Evolutionary conservation across 2,888 invertebrate genomes (phyloP).

Genomic region (Drosophila rellima): DNA sequence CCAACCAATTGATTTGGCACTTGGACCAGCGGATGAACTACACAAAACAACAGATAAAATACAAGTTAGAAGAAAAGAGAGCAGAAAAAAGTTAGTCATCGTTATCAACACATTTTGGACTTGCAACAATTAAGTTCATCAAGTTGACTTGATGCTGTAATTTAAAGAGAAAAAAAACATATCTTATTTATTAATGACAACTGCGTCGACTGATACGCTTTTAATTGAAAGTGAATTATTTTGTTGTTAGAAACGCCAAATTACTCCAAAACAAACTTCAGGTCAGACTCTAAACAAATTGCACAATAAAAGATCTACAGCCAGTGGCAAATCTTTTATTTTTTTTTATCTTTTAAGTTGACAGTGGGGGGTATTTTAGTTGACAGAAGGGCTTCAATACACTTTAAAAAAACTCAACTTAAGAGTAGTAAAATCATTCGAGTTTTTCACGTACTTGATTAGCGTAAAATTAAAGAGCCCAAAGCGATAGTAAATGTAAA

Average conservation of each 20-base stretch:
- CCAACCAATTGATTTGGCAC: constrained; percentile 97
- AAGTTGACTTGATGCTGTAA: constrained; percentile 22
- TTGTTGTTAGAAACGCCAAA: constrained; percentile 66
- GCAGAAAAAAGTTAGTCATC: background rate
- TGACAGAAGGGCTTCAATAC: background rate
- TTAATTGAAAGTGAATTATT: constrained; percentile 85
- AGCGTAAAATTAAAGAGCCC: too few relatives aligned
- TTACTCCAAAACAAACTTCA: background rate
- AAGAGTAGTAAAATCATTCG: too few relatives aligned
- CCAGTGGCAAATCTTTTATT: constrained; percentile 18
- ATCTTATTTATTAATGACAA: constrained; percentile 55
- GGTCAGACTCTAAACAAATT: background rate
- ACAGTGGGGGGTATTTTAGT: constrained; percentile 10
- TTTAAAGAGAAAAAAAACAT: constrained; percentile 4
- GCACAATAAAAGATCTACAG: constrained; percentile 7
- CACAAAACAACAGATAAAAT: constrained; percentile 52
- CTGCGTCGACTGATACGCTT: constrained; percentile 77
- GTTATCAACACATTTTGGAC: background rate
- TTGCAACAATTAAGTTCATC: background rate
- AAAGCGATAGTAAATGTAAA: too few relatives aligned
- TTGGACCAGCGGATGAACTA: constrained; percentile 97
- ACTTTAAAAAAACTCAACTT: background rate
- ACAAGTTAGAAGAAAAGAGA: background rate
- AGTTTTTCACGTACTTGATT: too few relatives aligned
- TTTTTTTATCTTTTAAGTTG: background rate